Base-by-base conservation (phyloP, 2,797 vertebrate species). In the Lepilemur septentrionalis region DNA sequence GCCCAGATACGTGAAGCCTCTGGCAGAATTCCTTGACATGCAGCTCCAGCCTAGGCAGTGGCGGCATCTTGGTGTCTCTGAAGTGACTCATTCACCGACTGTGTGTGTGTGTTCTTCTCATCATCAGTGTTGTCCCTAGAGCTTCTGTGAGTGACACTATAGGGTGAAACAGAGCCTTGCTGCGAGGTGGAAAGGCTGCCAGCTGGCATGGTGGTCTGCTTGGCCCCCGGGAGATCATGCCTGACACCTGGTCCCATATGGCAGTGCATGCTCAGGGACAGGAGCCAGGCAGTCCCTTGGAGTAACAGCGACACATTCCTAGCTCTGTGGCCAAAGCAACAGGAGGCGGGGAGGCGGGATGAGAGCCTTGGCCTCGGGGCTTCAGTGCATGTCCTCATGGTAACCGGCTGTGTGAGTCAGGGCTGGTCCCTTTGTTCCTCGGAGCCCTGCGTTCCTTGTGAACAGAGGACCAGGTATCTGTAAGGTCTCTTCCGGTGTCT, bases 81-180 rank as follows among this genome's bases (percentile, higher is more conserved):
- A 65, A 55, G 50, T 72, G 73, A 57, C 38, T 86, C 57, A 50
- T 67, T 84, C 10, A 61, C 5, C 5, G 6, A 20, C 10, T 35
- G 7, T 1, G 32, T 15, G 3, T 43, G 63, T 30, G 63, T 91
- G 32, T 92, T 41, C 81, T 92, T 41, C 80, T 87, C 30, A 48
- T 43, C 15, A 12, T 89, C 43, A 50, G 59, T 85, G 43, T 48
- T 84, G 67, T 90, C 93, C 76, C 25, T 38, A 79, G 89, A 50
- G 63, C 78, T 89, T 95, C 92, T 84, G 50, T 91, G 65, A 95
- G 81, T 92, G 92, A 91, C 78, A 92, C 94, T 4, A 41, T 30
- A 32, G 81, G 83, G 52, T 23, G 88, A 85, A 89, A 80, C 14
- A 72, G 38, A 41, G 63, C 41, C 75, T 82, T 80, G 83, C 50